These are phyloP conservation scores for Lucilia sericata DNA, from an alignment of 1,140 invertebrate genomes.

Conservation along the genomic window DNA sequence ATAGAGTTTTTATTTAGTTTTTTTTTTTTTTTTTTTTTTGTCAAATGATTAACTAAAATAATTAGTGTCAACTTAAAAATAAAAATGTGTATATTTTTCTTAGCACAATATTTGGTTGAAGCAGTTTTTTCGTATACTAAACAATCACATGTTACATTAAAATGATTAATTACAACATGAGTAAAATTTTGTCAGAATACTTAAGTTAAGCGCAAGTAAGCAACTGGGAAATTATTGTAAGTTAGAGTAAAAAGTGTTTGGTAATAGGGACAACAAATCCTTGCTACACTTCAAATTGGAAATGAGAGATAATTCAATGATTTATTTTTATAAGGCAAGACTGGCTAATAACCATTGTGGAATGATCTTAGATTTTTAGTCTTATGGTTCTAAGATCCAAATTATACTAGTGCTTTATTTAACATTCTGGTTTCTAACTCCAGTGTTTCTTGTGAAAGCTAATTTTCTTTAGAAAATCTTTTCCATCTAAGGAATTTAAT, in stretches of 20 bases:
- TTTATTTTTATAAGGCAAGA: too few species aligned
- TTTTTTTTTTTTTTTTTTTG: background rate
- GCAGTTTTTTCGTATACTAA: background rate
- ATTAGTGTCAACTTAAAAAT: constrained; percentile 25
- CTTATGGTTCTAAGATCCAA: too few species aligned
- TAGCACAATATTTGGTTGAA: background rate
- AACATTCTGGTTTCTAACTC: too few species aligned
- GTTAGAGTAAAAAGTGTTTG: background rate
- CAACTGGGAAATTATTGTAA: background rate
- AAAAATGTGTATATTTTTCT: constrained; percentile 9
- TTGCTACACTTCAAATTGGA: too few species aligned
- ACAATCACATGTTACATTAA: constrained; percentile 22
- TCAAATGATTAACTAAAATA: constrained; percentile 27
- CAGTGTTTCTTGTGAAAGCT: too few species aligned
- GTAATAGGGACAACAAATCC: background rate
- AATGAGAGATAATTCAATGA: too few species aligned
- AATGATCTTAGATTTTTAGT: too few species aligned
- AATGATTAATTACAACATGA: constrained; percentile 28
- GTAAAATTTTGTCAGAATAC: background rate
- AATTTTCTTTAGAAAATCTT: background rate
- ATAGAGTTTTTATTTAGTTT: background rate
- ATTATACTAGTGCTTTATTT: too few species aligned
- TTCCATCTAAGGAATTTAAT: background rate
- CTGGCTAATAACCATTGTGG: too few species aligned
- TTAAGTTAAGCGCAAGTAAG: background rate